Evolutionary conservation across 2,113 vertebrate genomes (phyloP), one percentile per base, ranked within the genome.

Genomic region (Albula glossodonta): DNA sequence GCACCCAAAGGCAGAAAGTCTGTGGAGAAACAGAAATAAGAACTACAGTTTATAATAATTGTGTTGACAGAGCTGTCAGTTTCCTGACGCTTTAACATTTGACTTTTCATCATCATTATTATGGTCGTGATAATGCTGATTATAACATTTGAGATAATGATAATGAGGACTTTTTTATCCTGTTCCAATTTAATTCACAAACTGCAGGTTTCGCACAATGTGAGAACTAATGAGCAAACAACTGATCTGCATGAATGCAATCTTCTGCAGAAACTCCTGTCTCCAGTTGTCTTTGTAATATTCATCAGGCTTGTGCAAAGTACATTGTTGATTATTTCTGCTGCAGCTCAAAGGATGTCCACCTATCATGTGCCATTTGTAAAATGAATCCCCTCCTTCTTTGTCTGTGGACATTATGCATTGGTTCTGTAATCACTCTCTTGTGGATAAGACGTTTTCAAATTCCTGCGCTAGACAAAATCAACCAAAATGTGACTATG

Each of bases 21-120:
- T 81, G 51, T 51, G 22, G 80, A 51, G 80, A 81, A 81, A 81
- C 22, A 81, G n/a, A n/a, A 53, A 53, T 50, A 56, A 53, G 51
- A 31, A 25, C 51, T 31, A 53, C 51, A 12, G 7, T 81, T 22
- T 31, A 25, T n/a, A 81, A 56, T 52, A 51, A 81, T n/a, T 81
- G 51, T 81, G 80, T 81, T 81, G 80, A 81, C 80, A 81, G 80
- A 53, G n/a, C 51, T 81, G 80, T 81, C 80, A 81, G 80, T 81
- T 81, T 81, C 80, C 80, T 53, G 80, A 81, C 51, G 56, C 51
- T 56, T 81, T 81, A 81, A 81, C 80, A 81, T 81, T 81, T 81
- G 51, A 81, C 80, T 81, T 81, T 81, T 81, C 80, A 81, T 81
- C 80, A 81, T 56, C 80, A 53, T 81, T 81, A 53, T 56, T 81